Evolutionary conservation across 2,797 vertebrate species (phyloP), one percentile per base, ranked within the genome.

Genomic region (Sciurus vulgaris): DNA sequence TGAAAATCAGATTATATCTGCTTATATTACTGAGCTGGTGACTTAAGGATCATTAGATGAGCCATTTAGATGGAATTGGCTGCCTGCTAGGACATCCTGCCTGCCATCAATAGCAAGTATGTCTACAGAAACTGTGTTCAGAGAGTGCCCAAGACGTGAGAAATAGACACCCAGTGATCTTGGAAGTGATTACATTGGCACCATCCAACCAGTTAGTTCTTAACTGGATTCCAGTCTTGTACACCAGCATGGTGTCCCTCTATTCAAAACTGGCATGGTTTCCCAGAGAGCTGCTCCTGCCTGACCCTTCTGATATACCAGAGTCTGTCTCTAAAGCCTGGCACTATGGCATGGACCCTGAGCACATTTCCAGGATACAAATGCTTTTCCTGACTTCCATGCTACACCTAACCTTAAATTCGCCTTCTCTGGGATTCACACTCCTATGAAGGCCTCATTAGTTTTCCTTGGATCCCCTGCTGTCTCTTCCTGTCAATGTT

Each of bases 1-100:
- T 83, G 41, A 95, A 84, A 89, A 67, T 78, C 72, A 61, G 69
- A 91, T 93, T 83, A 33, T 74, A 85, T 76, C 33, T 89, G 49
- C 82, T 93, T 89, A 56, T 86, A 70, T 51, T 77, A 91, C 84
- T 33, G 2, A 84, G 59, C 4, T 30, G 41, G 38, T 95, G 92
- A 86, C 90, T 70, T 95, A 13, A 30, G 54, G 92, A 86, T 70
- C 84, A 78, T 59, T 69, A 86, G 35, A 79, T 41, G 49, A 95
- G 44, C 47, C 51, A 61, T 89, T 87, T 54, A 89, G 73, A 54
- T 70, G 26, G 54, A 91, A 86, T 22, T 22, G 2, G 49, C 18
- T 83, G 33, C 44, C 47, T 69, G 24, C 83, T 79, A 51, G 7
- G 72, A 96, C 20, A 67, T 35, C 4, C 73, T 59, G 24, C 86